Conservation (phyloP, 2,797 vertebrate genomes). For the Scomberomorus guttatus region DNA sequence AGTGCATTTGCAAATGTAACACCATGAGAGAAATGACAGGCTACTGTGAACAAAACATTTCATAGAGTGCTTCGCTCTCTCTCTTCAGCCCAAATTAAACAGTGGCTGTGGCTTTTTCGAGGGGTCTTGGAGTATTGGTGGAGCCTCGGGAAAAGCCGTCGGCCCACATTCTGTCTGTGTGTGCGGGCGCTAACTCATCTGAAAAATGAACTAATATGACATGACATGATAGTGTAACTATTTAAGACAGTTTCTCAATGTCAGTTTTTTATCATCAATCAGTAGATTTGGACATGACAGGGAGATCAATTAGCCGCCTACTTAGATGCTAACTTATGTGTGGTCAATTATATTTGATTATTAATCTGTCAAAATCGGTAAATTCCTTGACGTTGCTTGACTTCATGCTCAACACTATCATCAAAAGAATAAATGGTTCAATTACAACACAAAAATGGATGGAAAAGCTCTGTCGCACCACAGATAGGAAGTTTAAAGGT, state of each 20-base stretch:
- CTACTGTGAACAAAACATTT: constrained; percentile 47
- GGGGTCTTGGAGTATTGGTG: constrained; percentile 26
- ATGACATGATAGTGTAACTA: constrained; percentile 69
- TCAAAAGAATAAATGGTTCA: constrained; percentile 66
- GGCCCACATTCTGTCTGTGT: constrained; percentile 41
- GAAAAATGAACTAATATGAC: constrained; percentile 70
- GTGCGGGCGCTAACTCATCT: constrained; percentile 52
- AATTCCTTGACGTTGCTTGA: constrained; percentile 58
- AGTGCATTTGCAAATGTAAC: constrained; percentile 73
- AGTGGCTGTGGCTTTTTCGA: constrained; percentile 20
- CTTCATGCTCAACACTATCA: constrained; percentile 57
- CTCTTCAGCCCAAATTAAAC: constrained; percentile 39
- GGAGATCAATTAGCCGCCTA: constrained; percentile 75
- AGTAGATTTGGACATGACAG: constrained; percentile 69
- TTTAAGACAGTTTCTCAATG: constrained; percentile 69
- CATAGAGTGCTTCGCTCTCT: constrained; percentile 16
- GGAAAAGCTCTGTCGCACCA: constrained; percentile 60
- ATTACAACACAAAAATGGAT: constrained; percentile 52
- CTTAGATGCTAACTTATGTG: constrained; percentile 78
- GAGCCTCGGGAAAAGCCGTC: constrained; percentile 39
- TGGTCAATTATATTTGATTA: constrained; percentile 79
- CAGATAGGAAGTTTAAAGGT: constrained; percentile 56
- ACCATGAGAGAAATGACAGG: constrained; percentile 48
- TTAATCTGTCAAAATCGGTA: constrained; percentile 70
- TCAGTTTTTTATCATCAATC: constrained; percentile 75